A percentile compares a stretch with the other conserved stretches of the same genome.
Evolutionary conservation across 64 coral and sea anemone genomes (phyloP).

Genomic region (Actinia tenebrosa): DNA sequence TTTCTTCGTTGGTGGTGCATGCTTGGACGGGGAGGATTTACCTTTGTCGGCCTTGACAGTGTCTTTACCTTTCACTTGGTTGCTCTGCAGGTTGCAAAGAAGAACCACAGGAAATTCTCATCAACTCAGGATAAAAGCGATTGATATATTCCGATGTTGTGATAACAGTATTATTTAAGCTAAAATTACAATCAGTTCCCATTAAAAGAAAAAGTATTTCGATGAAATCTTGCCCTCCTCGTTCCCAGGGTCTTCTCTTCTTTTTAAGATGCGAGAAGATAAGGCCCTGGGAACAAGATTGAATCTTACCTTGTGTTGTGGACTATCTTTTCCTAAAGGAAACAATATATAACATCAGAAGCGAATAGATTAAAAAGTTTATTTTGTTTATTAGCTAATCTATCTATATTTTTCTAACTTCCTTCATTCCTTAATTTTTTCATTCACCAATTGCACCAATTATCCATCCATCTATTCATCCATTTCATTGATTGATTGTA

Average conservation of each 20-base stretch:
- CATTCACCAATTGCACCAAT: too few species aligned
- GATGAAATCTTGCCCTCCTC: background rate
- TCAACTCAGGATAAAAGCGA: background rate
- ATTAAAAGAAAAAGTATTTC: background rate
- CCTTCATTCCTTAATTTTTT: too few species aligned
- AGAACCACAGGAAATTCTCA: background rate
- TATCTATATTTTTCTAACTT: too few species aligned
- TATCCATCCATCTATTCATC: too few species aligned
- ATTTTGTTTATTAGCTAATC: background rate
- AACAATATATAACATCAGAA: background rate
- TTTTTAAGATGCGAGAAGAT: too few species aligned
- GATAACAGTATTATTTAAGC: background rate
- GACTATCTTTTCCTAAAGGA: background rate
- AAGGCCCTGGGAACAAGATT: too few species aligned
- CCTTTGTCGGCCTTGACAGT: background rate
- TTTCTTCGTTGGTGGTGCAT: background rate
- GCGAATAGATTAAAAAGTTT: too few species aligned
- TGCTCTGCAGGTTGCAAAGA: background rate
- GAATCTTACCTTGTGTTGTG: background rate
- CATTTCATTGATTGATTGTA: too few species aligned
- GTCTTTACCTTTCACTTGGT: conserved; percentile 21
- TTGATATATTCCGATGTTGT: background rate
- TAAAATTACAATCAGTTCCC: background rate
- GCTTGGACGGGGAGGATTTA: background rate
- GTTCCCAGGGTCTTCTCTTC: too few species aligned